A percentile compares a stretch with the other conserved stretches of the same genome.
Evolutionary conservation across 2,113 vertebrate species (phyloP).

Genomic region (Pseudopodoces humilis): DNA sequence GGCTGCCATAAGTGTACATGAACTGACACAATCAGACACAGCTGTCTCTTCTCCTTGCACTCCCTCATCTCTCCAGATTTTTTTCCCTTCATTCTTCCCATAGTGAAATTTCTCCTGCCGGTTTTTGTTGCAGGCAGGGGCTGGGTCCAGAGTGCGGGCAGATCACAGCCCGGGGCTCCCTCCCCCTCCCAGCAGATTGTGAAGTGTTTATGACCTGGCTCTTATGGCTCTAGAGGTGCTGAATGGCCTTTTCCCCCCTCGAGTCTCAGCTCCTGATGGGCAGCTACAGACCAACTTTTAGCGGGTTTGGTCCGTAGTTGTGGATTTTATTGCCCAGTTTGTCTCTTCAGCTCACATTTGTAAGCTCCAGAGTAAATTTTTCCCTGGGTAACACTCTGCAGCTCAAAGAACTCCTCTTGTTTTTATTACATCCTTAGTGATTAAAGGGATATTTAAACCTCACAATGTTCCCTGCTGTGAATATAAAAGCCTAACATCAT

Average conservation of each 20-base stretch:
- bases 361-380: conserved; percentile 66
- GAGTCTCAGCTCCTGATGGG: conserved; percentile 51
- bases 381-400: conserved; percentile 68
- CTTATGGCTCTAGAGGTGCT: conserved; percentile 66
- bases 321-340: conserved; percentile 72
- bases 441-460: conserved; percentile 71
- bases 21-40: background rate
- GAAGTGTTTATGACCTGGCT: conserved; percentile 55
- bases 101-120: background rate
- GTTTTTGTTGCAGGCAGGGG: background rate
- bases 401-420: conserved; percentile 66
- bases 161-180: conserved; percentile 13
- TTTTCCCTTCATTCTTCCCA: background rate
- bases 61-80: background rate
- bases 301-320: conserved; percentile 56
- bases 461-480: conserved; percentile 58
- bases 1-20: background rate
- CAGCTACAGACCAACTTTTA: conserved; percentile 53
- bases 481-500: conserved; percentile 67
- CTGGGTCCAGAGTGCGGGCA: background rate
- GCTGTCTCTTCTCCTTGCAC: background rate
- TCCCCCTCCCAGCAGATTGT: conserved; percentile 45
- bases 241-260: conserved; percentile 57
- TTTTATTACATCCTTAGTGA: conserved; percentile 73
- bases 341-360: conserved; percentile 67